phyloP scores from a whole-genome alignment of 2,797 vertebrate genomes.

The Tangara arthus region DNA sequence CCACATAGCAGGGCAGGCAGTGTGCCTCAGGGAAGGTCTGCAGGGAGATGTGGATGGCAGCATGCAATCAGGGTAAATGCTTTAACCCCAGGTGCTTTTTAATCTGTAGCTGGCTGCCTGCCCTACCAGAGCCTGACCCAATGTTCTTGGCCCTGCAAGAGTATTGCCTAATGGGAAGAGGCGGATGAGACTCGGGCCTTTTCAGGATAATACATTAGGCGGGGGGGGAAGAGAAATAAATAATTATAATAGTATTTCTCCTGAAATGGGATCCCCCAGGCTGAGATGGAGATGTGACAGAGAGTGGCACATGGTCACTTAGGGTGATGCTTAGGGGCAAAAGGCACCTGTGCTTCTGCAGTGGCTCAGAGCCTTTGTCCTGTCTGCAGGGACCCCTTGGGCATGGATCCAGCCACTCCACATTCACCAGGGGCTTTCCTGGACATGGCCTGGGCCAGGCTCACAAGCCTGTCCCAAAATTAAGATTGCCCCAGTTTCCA shows the following conservation, averaged over 20 bases:
- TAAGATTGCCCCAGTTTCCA: background rate
- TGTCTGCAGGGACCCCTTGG: background rate
- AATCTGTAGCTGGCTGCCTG: background rate
- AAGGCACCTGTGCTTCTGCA: background rate
- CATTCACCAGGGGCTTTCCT: background rate
- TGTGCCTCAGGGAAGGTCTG: background rate
- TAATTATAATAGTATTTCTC: background rate
- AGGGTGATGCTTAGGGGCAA: background rate
- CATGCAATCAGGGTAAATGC: background rate
- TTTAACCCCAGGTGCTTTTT: background rate
- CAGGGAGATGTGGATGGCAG: background rate
- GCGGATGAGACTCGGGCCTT: background rate
- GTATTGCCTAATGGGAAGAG: background rate
- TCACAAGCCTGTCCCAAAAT: background rate
- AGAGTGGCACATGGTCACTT: accelerated
- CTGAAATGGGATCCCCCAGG: background rate
- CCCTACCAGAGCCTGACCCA: background rate
- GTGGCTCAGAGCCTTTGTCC: background rate
- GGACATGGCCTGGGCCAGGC: background rate
- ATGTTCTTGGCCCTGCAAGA: background rate
- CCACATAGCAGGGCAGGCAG: background rate
- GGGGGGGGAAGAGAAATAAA: background rate
- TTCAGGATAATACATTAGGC: background rate
- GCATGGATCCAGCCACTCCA: background rate
- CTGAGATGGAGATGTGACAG: background rate